Evolutionary conservation across 2,797 vertebrate species (phyloP).

Genomic region (Spinus pinus): DNA sequence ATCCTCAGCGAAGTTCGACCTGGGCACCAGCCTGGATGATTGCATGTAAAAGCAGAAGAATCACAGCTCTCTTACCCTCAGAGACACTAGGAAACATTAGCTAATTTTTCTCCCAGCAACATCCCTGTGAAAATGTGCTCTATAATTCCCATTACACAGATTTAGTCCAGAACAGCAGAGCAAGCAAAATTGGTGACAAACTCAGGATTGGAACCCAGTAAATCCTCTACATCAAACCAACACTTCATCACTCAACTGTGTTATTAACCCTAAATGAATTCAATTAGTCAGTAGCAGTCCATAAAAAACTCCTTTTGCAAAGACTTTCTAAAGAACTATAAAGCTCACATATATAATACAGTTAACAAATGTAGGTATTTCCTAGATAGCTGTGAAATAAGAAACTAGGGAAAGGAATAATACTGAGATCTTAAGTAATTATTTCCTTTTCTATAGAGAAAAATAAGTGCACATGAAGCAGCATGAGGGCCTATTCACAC

Average conservation of each 20-base stretch:
- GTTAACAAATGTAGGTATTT: constrained; percentile 8
- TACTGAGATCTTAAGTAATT: constrained; percentile 1
- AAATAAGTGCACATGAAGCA: neutral
- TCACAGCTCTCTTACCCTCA: neutral
- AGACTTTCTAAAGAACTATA: neutral
- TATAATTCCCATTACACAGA: neutral
- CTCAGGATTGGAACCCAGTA: neutral
- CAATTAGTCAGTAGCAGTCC: neutral
- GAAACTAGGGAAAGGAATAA: constrained; percentile 21
- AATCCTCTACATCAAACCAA: neutral
- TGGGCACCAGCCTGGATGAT: neutral
- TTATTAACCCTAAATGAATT: neutral
- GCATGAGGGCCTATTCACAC: neutral
- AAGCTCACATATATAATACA: neutral
- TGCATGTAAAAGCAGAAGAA: neutral
- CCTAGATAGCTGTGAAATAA: neutral
- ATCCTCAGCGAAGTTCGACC: neutral
- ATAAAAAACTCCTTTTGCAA: neutral
- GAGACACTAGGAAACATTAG: neutral
- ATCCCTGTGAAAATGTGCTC: neutral
- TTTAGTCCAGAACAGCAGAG: neutral
- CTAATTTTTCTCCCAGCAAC: neutral
- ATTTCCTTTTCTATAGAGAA: neutral
- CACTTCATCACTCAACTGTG: neutral
- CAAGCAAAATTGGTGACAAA: constrained; percentile 7